A percentile compares a stretch with the other conserved stretches of the same genome.
Evolutionary conservation across 2,113 vertebrate species (phyloP).

Genomic region (Calypte anna): DNA sequence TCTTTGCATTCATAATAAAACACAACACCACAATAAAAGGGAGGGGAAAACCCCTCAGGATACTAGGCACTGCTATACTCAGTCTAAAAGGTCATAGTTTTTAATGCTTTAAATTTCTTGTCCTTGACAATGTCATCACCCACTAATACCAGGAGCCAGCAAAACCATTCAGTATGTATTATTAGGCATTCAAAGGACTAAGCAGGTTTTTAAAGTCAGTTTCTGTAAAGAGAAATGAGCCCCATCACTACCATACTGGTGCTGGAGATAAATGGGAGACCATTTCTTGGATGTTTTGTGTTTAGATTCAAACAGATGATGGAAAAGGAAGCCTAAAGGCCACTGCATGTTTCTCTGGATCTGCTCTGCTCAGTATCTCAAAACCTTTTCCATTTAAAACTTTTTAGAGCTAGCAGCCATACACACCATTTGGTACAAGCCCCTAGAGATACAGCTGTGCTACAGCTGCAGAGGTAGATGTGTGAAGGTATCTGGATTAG

Average conservation of each 20-base stretch:
- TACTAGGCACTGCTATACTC: background rate
- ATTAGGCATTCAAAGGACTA: background rate
- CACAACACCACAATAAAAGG: background rate
- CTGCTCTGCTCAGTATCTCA: background rate
- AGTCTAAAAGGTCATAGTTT: background rate
- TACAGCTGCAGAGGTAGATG: too few species aligned
- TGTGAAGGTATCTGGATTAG: too few species aligned
- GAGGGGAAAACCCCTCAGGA: too few species aligned
- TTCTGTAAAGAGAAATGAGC: background rate
- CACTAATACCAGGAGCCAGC: background rate
- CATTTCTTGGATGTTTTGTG: background rate
- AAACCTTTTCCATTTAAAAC: background rate
- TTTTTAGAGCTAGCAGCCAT: background rate
- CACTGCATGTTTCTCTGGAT: too few species aligned
- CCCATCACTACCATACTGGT: background rate
- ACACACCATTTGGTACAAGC: background rate
- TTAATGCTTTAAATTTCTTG: background rate
- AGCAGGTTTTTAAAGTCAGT: background rate
- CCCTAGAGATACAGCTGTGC: too few species aligned
- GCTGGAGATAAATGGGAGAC: background rate
- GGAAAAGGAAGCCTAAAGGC: too few species aligned
- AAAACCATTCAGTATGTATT: background rate
- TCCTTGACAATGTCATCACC: background rate
- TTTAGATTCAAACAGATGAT: too few species aligned
- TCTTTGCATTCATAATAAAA: background rate